Evolutionary conservation across 2,797 vertebrate genomes (phyloP).

Genomic region (Sebastiscus tertius): DNA sequence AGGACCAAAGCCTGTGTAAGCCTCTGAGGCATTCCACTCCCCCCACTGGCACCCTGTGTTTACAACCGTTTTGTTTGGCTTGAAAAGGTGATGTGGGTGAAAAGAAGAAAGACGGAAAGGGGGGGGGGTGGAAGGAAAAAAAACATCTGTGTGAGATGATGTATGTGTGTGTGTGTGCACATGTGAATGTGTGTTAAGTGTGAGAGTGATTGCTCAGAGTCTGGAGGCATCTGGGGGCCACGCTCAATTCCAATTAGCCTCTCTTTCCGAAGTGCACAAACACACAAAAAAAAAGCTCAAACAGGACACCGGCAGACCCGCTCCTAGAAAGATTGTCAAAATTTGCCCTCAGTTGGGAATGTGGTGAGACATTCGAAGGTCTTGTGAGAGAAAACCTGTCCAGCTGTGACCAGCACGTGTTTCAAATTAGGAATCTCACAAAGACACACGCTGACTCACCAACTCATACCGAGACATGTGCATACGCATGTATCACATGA

Average conservation of each 20-base stretch:
- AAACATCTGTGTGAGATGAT: conserved; percentile 72
- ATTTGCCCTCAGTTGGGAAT: conserved; percentile 67
- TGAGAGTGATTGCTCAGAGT: conserved; percentile 59
- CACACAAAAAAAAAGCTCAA: conserved; percentile 51
- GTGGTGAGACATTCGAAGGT: conserved; percentile 76
- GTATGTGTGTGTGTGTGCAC: conserved; percentile 28
- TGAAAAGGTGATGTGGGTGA: conserved; percentile 82
- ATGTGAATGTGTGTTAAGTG: conserved; percentile 25
- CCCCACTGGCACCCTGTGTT: conserved; percentile 79
- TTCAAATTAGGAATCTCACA: conserved; percentile 76
- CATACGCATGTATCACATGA: conserved; percentile 10
- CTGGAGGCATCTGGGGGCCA: conserved; percentile 74
- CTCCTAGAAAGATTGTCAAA: conserved; percentile 65
- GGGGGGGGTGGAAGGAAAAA: conserved; percentile 38
- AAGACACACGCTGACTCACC: conserved; percentile 51
- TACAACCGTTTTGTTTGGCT: conserved; percentile 81
- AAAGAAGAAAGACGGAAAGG: conserved; percentile 58
- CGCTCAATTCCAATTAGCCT: conserved; percentile 75
- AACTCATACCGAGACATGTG: conserved; percentile 18
- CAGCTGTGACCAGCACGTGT: conserved; percentile 79
- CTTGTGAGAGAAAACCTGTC: conserved; percentile 68
- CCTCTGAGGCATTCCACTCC: conserved; percentile 80
- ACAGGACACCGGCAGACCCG: conserved; percentile 18
- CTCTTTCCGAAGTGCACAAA: conserved; percentile 61
- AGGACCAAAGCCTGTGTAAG: conserved; percentile 74